These are phyloP conservation scores for Ctenicera cuprea DNA, from an alignment of 2,888 invertebrate species.

Conservation along the genomic window DNA sequence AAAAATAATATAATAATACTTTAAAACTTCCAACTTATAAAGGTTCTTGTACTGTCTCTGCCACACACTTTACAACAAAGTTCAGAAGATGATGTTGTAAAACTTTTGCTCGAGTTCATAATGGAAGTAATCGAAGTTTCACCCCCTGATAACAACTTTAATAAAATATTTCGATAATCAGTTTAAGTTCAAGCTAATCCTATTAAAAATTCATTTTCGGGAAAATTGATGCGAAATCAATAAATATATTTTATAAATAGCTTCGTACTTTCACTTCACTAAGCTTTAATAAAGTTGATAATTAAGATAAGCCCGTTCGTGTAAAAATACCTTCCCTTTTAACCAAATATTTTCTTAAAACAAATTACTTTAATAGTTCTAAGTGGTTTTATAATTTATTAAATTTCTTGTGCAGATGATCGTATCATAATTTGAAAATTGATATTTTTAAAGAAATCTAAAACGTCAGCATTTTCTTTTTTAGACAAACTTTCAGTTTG, in stretches of 20 bases:
- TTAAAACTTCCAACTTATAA: constrained; percentile 35
- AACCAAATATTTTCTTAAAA: background rate
- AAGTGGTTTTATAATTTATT: too few species aligned
- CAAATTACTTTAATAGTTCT: background rate
- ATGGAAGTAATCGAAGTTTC: constrained; percentile 36
- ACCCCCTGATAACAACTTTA: constrained; percentile 31
- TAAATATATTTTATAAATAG: constrained; percentile 29
- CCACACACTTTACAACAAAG: constrained; percentile 30
- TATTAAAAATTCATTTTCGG: constrained; percentile 35
- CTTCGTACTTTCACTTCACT: constrained; percentile 6
- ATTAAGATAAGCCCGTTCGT: background rate
- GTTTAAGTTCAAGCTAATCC: constrained; percentile 30
- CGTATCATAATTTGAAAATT: too few species aligned
- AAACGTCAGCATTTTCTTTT: too few species aligned
- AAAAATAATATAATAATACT: constrained; percentile 39
- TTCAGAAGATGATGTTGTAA: constrained; percentile 22
- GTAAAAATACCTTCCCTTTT: background rate
- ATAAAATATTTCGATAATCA: constrained; percentile 35
- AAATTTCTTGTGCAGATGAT: too few species aligned
- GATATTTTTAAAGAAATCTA: too few species aligned
- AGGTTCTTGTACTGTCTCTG: constrained; percentile 30
- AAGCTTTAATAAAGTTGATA: background rate
- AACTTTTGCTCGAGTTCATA: constrained; percentile 31
- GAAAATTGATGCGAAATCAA: constrained; percentile 42
- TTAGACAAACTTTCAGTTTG: too few species aligned